Evolutionary conservation across 2,113 vertebrate species (phyloP), one percentile per base, ranked within the genome.

Genomic region (Apteryx owenii): DNA sequence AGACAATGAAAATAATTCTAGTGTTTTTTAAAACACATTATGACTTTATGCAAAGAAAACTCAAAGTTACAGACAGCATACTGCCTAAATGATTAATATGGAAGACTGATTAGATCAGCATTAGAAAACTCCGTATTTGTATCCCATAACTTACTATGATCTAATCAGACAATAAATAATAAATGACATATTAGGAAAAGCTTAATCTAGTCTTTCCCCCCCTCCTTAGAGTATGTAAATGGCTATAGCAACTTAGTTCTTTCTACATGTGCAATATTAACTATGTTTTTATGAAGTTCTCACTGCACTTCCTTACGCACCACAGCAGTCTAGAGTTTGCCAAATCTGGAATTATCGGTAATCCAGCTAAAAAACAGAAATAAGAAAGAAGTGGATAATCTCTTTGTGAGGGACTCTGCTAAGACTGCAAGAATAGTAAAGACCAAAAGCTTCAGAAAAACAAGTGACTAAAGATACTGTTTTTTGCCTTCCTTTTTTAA

Each of bases 301-400:
- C 81, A 83, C 2, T 51, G n/a, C 60, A 81, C 29, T 46, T 81
- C 76, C 66, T 77, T 40, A 71, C 0, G 62, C 46, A 80, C 62
- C 42, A 77, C n/a, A 83, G 78, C 87, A 93, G 92, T 93, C 86
- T 89, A 51, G 65, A 69, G 89, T 85, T 36, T 60, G 90, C 71
- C 93, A 93, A 64, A 64, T 26, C 62, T n/a, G 31, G 60, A 73
- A 94, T 83, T 62, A 96, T 90, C 81, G 83, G 50, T 91, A 98
- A 96, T 95, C 94, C 91, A 95, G 83, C 81, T 95, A 69, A 80
- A 62, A 96, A 95, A 62, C 81, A 96, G 65, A 96, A 85, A 50
- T 72, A 85, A 80, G 28, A 62, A 92, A 85, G 79, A 69, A 78
- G 71, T 64, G 48, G 85, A 87, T 85, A 91, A 96, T 88, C 94